Base-by-base conservation (phyloP, 2,888 invertebrate species). In the Protophormia terraenovae region DNA sequence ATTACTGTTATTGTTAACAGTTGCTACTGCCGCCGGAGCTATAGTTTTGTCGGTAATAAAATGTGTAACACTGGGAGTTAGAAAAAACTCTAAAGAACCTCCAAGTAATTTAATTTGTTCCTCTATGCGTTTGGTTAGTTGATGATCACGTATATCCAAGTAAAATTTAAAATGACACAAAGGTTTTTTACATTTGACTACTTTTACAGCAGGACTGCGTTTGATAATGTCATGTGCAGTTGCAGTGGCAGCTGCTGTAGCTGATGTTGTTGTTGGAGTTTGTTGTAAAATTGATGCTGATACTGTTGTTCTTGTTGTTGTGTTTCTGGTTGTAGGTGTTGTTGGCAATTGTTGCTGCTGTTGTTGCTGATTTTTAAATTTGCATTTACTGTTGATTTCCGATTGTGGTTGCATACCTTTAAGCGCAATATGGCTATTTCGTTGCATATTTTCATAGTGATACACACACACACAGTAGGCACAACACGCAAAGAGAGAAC, bases 61-160 rank as follows among this genome's bases (percentile, higher is more conserved):
- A 83, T 93, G 93, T 50, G 93, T 93, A 60, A 93, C 90, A 87
- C 89, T 90, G 69, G 91, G 90, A 29, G 90, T 91, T 41, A 93
- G 89, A 85, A 93, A 92, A 87, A 93, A 92, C 86, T 93, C 92
- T 62, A 91, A 88, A 8, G 88, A 88, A 93, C 96, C 95, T 87
- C 96, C 96, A 92, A 96, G 94, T 89, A 95, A 94, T 91, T 95
- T 95, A 89, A 96, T 95, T 91, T 95, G 95, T 87, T 94, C 93
- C 89, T 96, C 96, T 92, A 96, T 92, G 88, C 95, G 95, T 89
- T 94, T 93, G 85, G 95, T 94, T 77, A 95, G 92, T 88, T 94
- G 94, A 93, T 95, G 94, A 90, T 95, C 96, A 93, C 95, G 95
- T 89, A 96, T 94, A 91, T 96, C 96, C 94, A 96, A 94, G 92